Conservation (phyloP, 2,888 invertebrate species). For the Drosophila paranaensis region DNA sequence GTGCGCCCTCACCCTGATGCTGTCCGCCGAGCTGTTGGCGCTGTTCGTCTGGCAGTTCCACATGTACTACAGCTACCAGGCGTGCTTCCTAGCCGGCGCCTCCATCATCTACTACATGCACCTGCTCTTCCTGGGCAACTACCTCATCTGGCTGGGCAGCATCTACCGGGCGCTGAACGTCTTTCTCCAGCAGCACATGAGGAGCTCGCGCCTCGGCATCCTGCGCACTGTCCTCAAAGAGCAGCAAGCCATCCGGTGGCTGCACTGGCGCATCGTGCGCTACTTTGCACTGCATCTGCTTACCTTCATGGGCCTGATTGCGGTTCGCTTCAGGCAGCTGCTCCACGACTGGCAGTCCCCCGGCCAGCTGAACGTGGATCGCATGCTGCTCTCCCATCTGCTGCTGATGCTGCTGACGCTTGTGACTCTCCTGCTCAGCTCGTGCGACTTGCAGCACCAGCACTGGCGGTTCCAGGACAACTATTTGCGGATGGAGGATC, state of each 20-base stretch:
- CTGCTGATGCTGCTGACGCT: slow-evolving; percentile 31
- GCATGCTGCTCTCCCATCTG: slow-evolving; percentile 28
- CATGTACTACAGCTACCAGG: slow-evolving; percentile 57
- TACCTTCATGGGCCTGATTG: slow-evolving; percentile 39
- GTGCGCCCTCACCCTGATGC: slow-evolving; percentile 35
- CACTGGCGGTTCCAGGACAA: slow-evolving; percentile 26
- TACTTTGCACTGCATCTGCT: slow-evolving; percentile 51
- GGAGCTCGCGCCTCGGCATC: slow-evolving; percentile 22
- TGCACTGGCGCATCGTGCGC: slow-evolving; percentile 40
- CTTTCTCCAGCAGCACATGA: slow-evolving; percentile 50
- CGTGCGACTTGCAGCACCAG: slow-evolving; percentile 44
- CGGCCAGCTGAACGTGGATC: slow-evolving; percentile 33
- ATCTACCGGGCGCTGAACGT: slow-evolving; percentile 52
- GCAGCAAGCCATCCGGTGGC: slow-evolving; percentile 29
- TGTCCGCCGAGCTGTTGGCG: slow-evolving; percentile 34
- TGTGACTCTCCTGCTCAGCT: slow-evolving; percentile 26
- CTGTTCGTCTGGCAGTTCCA: slow-evolving; percentile 53
- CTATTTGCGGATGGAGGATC: slow-evolving; percentile 42
- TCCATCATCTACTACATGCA: slow-evolving; percentile 43
- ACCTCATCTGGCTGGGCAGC: slow-evolving; percentile 58
- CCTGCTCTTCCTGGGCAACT: slow-evolving; percentile 57
- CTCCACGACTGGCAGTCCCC: neutral
- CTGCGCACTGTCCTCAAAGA: slow-evolving; percentile 38
- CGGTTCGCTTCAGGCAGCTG: neutral
- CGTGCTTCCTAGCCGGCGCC: slow-evolving; percentile 43